These are phyloP conservation scores for Lingula anatina DNA, from an alignment of 2,888 invertebrate genomes.

Conservation along the genomic window DNA sequence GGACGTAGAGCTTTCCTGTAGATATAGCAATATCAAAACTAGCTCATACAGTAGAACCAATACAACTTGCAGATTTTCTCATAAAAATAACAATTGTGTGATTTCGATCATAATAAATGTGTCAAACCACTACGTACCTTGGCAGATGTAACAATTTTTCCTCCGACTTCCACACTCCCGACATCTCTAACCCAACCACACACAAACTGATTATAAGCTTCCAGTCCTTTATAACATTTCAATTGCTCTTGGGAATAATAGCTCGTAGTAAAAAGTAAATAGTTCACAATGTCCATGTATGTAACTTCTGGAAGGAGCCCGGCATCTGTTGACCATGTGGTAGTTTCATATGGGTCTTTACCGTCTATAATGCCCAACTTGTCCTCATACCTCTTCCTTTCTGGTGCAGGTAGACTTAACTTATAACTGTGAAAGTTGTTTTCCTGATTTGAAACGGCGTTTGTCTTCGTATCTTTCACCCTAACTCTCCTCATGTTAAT, in stretches of 20 bases:
- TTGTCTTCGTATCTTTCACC: too few relatives aligned
- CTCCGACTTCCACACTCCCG: neutral
- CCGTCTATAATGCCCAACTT: slow-evolving; percentile 7
- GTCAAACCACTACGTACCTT: slow-evolving; percentile 10
- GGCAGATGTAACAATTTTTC: slow-evolving; percentile 4
- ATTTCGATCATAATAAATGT: neutral
- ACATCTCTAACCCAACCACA: slow-evolving; percentile 13
- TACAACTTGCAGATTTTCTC: neutral
- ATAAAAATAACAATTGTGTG: too few relatives aligned
- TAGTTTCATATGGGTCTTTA: slow-evolving; percentile 10
- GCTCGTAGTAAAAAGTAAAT: neutral
- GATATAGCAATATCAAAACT: neutral
- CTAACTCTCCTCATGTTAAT: too few relatives aligned
- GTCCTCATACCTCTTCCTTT: slow-evolving; percentile 7
- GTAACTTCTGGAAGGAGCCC: slow-evolving; percentile 4
- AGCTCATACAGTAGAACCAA: neutral
- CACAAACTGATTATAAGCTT: slow-evolving; percentile 14
- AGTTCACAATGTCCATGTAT: slow-evolving; percentile 3
- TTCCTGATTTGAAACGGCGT: too few relatives aligned
- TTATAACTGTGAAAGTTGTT: too few relatives aligned
- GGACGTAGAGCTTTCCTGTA: neutral
- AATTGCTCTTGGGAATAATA: neutral
- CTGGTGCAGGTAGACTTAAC: too few relatives aligned
- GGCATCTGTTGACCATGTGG: slow-evolving; percentile 2
- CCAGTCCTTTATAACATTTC: slow-evolving; percentile 9